Evolutionary conservation across 2,888 invertebrate genomes (phyloP), one percentile per base, ranked within the genome.

Genomic region (Eustalomyia histrio): DNA sequence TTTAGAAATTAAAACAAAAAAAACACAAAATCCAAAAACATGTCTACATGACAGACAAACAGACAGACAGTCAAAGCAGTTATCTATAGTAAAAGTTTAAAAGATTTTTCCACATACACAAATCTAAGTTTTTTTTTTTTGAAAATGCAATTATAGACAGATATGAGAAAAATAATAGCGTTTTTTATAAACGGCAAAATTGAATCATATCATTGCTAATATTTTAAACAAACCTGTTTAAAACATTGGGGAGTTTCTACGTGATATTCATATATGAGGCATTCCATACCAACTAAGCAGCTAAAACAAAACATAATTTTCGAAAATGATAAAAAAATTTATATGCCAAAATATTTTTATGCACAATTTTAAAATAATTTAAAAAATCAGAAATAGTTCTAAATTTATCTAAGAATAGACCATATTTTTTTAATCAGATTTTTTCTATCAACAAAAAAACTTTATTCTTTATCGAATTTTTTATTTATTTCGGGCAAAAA

Each of bases 61-160:
- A 64, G 43, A 47, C 12, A 17, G 10, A 24, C n/a, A 64, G 14
- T 24, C 16, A 64, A 64, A 14, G 53, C n/a, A n/a, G n/a, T n/a
- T 47, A 47, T 47, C n/a, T 47, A n/a, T 47, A 47, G 16, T 14
- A 57, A 35, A 53, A 35, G 9, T 33, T 14, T 7, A 63, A 72
- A 74, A 53, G 73, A 16, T 76, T 76, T 43, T 67, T 65, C 29
- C 50, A 69, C 29, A 61, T 50, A 69, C 35, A 80, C 21, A 73
- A 76, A 76, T 76, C 39, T 72, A 72, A 72, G 43, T 67, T 76
- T 68, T 65, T 60, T 39, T 60, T 39, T 21, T 29, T 29, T 29
- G 6, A 29, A 58, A 79, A 79, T 64, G 74, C 64, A 79, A 79
- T 74, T 79, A 74, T 16, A 5, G 3, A 50, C 57, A 80, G 12